These are phyloP conservation scores for Scomberomorus guttatus DNA, from an alignment of 2,797 vertebrate genomes.

Conservation along the genomic window DNA sequence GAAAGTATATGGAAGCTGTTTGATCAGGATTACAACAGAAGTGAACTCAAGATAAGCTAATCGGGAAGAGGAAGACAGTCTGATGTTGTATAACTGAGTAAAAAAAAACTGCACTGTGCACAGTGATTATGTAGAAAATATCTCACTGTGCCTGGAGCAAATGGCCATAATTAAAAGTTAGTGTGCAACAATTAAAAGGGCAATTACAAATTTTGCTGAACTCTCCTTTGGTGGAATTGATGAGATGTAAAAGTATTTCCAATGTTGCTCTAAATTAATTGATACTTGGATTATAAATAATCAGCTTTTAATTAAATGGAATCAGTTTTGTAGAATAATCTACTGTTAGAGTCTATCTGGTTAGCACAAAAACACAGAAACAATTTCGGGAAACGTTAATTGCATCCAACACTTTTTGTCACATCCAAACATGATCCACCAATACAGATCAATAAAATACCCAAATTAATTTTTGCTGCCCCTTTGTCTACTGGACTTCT, in stretches of 20 bases:
- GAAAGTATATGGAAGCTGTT: slow-evolving; percentile 31
- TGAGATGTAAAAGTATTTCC: not conserved
- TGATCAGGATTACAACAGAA: slow-evolving; percentile 60
- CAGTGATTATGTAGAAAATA: slow-evolving; percentile 13
- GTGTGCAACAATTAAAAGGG: not conserved
- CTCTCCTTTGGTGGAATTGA: no score
- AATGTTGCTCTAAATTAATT: not conserved
- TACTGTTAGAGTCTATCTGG: not conserved
- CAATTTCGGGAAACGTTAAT: not conserved
- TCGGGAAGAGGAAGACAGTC: slow-evolving; percentile 52
- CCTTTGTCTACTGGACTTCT: not conserved
- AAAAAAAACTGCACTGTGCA: slow-evolving; percentile 20
- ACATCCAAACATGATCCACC: not conserved
- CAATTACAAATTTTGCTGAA: not conserved
- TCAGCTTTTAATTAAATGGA: not conserved
- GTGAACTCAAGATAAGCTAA: slow-evolving; percentile 74
- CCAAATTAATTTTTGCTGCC: not conserved
- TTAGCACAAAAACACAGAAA: not conserved
- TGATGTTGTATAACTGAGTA: slow-evolving; percentile 51
- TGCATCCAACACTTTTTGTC: not conserved
- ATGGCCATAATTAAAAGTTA: not conserved
- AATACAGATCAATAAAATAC: not conserved
- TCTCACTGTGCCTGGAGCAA: not conserved
- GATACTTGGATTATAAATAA: not conserved
- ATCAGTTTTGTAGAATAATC: not conserved